Conservation (phyloP, 1,140 invertebrate genomes). For the Semibalanus balanoides region DNA sequence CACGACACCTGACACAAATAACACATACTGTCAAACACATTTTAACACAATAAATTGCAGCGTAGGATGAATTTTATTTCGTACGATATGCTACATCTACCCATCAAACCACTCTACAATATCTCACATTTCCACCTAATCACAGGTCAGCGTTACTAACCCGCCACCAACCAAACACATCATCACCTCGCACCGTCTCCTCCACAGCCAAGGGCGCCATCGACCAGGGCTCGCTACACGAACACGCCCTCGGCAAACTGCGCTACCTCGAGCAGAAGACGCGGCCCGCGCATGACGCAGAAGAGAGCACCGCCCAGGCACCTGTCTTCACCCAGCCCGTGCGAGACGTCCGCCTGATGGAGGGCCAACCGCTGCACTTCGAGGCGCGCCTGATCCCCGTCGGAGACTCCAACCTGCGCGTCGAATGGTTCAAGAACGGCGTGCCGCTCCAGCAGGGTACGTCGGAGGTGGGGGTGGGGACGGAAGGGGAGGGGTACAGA, state of each 20-base stretch:
- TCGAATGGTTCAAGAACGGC: slow-evolving; percentile 86
- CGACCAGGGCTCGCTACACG: slow-evolving; percentile 56
- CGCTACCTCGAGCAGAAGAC: slow-evolving; percentile 65
- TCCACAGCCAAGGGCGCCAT: slow-evolving; percentile 56
- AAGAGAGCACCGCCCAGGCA: slow-evolving; percentile 67
- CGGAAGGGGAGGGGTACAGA: too few species aligned
- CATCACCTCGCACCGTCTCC: slow-evolving; percentile 12
- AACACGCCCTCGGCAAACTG: slow-evolving; percentile 59
- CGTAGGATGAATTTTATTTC: too few species aligned
- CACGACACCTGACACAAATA: too few species aligned
- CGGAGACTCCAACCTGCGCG: slow-evolving; percentile 79
- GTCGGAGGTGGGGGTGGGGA: too few species aligned
- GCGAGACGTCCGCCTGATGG: slow-evolving; percentile 64
- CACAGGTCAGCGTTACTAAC: too few species aligned
- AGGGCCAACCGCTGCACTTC: slow-evolving; percentile 89
- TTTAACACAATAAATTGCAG: too few species aligned
- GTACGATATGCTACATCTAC: too few species aligned
- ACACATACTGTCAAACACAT: too few species aligned
- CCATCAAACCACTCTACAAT: too few species aligned
- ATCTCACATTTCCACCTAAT: too few species aligned
- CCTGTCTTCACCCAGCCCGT: slow-evolving; percentile 83
- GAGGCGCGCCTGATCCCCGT: slow-evolving; percentile 91
- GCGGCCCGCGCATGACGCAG: slow-evolving; percentile 50
- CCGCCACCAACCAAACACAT: too few species aligned
- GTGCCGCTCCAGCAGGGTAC: slow-evolving; percentile 55